phyloP scores from a whole-genome alignment of 2,113 vertebrate species.

The Labeo catla region DNA sequence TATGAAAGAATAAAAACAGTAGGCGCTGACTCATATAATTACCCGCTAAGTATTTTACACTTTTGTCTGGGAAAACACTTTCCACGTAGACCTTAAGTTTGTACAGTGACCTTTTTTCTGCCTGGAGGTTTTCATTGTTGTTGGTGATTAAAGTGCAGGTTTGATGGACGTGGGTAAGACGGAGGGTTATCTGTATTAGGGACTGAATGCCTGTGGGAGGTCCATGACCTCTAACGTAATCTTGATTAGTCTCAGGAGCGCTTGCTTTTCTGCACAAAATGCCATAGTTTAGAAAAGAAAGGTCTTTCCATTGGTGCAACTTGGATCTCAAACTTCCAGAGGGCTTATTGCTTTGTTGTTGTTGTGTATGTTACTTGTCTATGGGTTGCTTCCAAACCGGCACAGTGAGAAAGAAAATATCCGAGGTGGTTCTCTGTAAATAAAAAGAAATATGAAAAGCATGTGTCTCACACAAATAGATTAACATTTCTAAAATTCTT shows the following conservation, averaged over 20 bases:
- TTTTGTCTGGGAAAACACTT: neutral
- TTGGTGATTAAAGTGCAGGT: neutral
- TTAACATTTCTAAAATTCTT: neutral
- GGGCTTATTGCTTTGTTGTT: neutral
- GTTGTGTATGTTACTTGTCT: neutral
- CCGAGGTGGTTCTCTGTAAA: neutral
- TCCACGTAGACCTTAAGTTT: neutral
- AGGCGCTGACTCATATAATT: neutral
- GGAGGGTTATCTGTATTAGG: constrained; percentile 25
- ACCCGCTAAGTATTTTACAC: neutral
- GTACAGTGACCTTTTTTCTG: constrained; percentile 6
- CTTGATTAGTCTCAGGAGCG: neutral
- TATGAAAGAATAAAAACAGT: neutral
- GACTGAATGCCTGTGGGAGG: constrained; percentile 16
- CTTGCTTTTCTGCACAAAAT: constrained; percentile 1
- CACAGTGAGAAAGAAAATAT: neutral
- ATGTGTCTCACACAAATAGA: neutral
- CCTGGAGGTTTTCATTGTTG: constrained; percentile 26
- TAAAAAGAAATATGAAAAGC: neutral
- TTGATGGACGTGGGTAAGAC: constrained; percentile 14
- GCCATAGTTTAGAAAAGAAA: neutral
- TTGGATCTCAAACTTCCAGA: neutral
- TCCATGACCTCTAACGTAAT: constrained; percentile 14
- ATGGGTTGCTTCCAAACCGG: neutral
- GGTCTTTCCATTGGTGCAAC: neutral